Conservation (phyloP, 2,797 vertebrate species). For the Chelon auratus region DNA sequence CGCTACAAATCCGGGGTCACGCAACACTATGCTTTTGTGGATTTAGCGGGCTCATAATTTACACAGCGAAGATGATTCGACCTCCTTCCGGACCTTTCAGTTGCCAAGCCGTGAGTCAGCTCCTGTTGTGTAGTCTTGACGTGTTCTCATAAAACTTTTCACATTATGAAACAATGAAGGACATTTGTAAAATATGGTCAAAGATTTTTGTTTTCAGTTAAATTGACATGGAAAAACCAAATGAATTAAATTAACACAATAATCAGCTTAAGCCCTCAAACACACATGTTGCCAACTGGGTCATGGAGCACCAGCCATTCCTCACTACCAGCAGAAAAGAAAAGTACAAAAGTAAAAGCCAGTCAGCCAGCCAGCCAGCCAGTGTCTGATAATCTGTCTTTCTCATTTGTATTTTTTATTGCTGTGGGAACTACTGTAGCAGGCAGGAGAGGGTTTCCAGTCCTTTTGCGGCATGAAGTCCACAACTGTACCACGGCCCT, state of each 20-base stretch:
- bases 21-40: slow-evolving; percentile 50
- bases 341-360: slow-evolving; percentile 11
- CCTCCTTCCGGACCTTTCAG: slow-evolving; percentile 21
- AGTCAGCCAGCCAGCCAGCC: slow-evolving; percentile 12
- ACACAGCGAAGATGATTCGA: slow-evolving; percentile 32
- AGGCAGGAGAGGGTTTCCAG: slow-evolving; percentile 53
- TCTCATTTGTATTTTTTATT: slow-evolving; percentile 69
- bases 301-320: slow-evolving; percentile 14
- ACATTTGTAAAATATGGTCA: too few relatives aligned
- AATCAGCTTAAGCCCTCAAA: neutral
- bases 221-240: slow-evolving; percentile 2
- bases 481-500: slow-evolving; percentile 7
- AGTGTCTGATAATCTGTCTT: slow-evolving; percentile 54
- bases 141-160: slow-evolving; percentile 2
- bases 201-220: neutral
- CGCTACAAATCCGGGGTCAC: slow-evolving; percentile 56
- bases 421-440: slow-evolving; percentile 67
- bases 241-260: neutral
- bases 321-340: neutral
- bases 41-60: slow-evolving; percentile 52
- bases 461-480: slow-evolving; percentile 55
- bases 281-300: slow-evolving; percentile 21
- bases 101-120: slow-evolving; percentile 48
- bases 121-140: slow-evolving; percentile 15
- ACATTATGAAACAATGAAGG: slow-evolving; percentile 12